Conservation (phyloP, 2,888 invertebrate genomes). For the Nycteola revayana region DNA sequence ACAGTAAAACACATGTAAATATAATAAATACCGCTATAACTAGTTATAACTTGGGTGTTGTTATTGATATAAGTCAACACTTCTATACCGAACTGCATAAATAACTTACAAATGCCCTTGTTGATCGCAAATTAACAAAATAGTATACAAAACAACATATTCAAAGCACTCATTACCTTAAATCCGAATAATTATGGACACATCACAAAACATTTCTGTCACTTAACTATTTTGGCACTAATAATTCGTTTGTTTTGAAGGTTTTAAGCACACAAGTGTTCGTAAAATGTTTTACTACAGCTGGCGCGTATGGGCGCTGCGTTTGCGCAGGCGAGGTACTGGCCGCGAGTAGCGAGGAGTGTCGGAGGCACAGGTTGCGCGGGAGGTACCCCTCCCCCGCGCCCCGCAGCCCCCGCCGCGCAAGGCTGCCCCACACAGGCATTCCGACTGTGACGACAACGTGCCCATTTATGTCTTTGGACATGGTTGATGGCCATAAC, state of each 20-base stretch:
- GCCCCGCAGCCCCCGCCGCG: constrained; percentile 38
- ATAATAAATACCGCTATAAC: constrained; percentile 31
- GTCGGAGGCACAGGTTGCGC: constrained; percentile 70
- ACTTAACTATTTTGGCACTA: constrained; percentile 50
- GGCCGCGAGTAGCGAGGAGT: constrained; percentile 55
- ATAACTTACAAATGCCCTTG: constrained; percentile 58
- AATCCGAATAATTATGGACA: constrained; percentile 39
- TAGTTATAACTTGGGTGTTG: constrained; percentile 2
- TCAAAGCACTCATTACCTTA: constrained; percentile 51
- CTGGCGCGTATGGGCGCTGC: constrained; percentile 46
- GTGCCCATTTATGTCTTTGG: constrained; percentile 80
- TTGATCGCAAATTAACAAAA: constrained; percentile 33
- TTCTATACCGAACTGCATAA: constrained; percentile 24
- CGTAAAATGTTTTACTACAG: constrained; percentile 27
- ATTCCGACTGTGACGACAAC: constrained; percentile 77
- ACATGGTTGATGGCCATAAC: constrained; percentile 72
- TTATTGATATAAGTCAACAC: background rate
- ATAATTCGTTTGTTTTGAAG: constrained; percentile 41
- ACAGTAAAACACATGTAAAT: constrained; percentile 9
- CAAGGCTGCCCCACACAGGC: constrained; percentile 62
- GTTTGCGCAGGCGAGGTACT: constrained; percentile 66
- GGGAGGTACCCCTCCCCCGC: constrained; percentile 49
- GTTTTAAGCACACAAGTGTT: constrained; percentile 33
- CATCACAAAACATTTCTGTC: constrained; percentile 55
- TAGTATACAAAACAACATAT: constrained; percentile 28